Evolutionary conservation across 2,888 invertebrate genomes (phyloP).

Genomic region (Ornithoptera alexandrae): DNA sequence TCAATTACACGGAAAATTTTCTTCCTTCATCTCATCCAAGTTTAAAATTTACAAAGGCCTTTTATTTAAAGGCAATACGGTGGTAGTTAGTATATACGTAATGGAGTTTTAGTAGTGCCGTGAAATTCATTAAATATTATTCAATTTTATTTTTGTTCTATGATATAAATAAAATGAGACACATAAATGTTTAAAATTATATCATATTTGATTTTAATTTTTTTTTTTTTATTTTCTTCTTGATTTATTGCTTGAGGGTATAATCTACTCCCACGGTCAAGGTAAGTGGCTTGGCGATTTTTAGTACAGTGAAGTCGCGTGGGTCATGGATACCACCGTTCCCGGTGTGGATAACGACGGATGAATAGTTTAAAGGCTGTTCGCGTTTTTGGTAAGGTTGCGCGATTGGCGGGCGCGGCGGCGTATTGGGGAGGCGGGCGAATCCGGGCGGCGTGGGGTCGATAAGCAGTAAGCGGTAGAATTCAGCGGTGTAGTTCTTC

Average conservation of each 20-base stretch:
- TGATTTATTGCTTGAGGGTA: neutral
- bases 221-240: neutral
- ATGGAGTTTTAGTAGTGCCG: no score
- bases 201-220: no score
- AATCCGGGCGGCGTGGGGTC: slow-evolving; percentile 61
- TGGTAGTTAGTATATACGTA: no score
- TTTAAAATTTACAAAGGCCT: no score
- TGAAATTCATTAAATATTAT: no score
- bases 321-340: slow-evolving; percentile 52
- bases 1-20: no score
- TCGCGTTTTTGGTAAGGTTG: slow-evolving; percentile 65
- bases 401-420: slow-evolving; percentile 60
- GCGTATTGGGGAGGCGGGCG: slow-evolving; percentile 49
- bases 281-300: neutral
- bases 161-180: no score
- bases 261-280: neutral
- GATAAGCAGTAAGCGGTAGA: slow-evolving; percentile 62
- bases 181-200: no score
- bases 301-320: slow-evolving; percentile 37
- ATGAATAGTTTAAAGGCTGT: slow-evolving; percentile 68
- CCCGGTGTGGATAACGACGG: slow-evolving; percentile 55
- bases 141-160: no score
- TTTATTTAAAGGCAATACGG: no score
- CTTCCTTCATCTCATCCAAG: no score
- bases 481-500: slow-evolving; percentile 45